phyloP scores from a whole-genome alignment of 2,888 invertebrate genomes.

The Odontocerum albicorne region DNA sequence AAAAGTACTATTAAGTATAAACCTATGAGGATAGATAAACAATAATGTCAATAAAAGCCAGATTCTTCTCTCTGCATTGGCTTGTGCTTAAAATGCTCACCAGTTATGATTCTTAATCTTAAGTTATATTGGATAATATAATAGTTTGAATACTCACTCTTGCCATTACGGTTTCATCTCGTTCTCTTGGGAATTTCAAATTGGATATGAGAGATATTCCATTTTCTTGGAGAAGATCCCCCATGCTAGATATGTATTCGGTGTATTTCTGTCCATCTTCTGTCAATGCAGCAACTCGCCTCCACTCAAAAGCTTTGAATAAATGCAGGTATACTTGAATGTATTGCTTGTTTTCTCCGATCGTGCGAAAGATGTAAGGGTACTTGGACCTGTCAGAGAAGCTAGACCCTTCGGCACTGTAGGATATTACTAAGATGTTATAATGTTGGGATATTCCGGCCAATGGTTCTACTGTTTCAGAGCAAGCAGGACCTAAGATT shows the following conservation, averaged over 20 bases:
- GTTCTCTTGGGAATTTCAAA: slow-evolving; percentile 66
- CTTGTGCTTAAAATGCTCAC: no score
- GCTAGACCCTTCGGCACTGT: slow-evolving; percentile 75
- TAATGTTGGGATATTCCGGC: slow-evolving; percentile 76
- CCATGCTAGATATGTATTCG: slow-evolving; percentile 73
- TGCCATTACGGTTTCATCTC: slow-evolving; percentile 58
- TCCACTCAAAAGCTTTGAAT: slow-evolving; percentile 65
- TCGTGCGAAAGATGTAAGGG: slow-evolving; percentile 79
- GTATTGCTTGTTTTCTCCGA: slow-evolving; percentile 75
- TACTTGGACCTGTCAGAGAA: slow-evolving; percentile 70
- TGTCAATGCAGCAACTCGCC: slow-evolving; percentile 71
- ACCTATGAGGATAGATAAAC: no score
- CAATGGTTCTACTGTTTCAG: slow-evolving; percentile 78
- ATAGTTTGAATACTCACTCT: slow-evolving; percentile 49
- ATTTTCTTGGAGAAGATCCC: slow-evolving; percentile 63
- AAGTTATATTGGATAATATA: no score
- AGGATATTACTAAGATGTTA: slow-evolving; percentile 72
- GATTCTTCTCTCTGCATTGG: no score
- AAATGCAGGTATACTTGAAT: slow-evolving; percentile 51
- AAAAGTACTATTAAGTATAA: no score
- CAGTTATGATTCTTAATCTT: no score
- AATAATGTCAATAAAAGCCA: no score
- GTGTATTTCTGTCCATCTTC: slow-evolving; percentile 80
- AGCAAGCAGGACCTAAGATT: slow-evolving; percentile 77
- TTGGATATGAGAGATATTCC: slow-evolving; percentile 68